Percentiles rank a stretch among this genome's conserved stretches.
phyloP scores from a whole-genome alignment of 2,888 invertebrate genomes.

The Oscheius sp. region DNA sequence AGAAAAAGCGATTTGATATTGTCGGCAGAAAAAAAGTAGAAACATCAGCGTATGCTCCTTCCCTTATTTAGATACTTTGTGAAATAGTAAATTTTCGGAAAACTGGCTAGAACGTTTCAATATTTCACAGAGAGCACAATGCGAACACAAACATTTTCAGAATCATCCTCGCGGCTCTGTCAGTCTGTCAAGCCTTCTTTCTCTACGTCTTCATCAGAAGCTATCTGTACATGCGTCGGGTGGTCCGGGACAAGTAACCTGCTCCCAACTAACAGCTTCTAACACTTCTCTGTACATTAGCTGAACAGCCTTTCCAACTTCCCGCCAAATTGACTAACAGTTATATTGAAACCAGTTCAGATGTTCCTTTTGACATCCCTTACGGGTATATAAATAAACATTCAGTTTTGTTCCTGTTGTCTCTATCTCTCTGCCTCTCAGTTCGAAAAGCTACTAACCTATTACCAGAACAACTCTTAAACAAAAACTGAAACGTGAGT shows the following conservation, averaged over 20 bases:
- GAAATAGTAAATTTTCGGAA: too few relatives aligned
- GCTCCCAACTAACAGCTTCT: too few relatives aligned
- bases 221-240: conserved; percentile 28
- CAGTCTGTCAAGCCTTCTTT: conserved; percentile 27
- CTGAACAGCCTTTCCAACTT: neutral
- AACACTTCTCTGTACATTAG: neutral
- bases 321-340: neutral
- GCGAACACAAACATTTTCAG: conserved; percentile 10
- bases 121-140: too few relatives aligned
- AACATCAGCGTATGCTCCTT: too few relatives aligned
- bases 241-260: conserved; percentile 6
- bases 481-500: neutral
- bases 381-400: conserved; percentile 21
- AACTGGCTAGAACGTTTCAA: too few relatives aligned
- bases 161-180: neutral
- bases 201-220: conserved; percentile 29
- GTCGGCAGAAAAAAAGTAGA: too few relatives aligned
- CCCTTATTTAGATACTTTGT: too few relatives aligned
- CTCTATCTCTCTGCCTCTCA: neutral
- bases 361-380: too few relatives aligned
- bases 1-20: too few relatives aligned
- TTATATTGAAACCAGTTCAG: neutral
- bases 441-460: too few relatives aligned
- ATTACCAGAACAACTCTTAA: neutral
- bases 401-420: neutral